phyloP scores from a whole-genome alignment of 1,140 invertebrate genomes.

The Vanessa atalanta region DNA sequence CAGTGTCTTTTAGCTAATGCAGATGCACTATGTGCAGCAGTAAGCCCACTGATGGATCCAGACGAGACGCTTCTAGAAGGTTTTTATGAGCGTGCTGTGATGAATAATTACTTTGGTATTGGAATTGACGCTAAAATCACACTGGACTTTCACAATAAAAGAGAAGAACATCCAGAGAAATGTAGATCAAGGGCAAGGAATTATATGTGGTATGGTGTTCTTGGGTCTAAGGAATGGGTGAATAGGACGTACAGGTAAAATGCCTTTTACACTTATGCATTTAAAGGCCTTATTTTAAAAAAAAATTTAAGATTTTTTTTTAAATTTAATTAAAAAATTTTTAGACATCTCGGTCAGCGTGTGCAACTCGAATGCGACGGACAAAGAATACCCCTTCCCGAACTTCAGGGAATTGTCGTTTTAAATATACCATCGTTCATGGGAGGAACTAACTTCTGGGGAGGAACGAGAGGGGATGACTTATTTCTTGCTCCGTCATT shows the following conservation, averaged over 20 bases:
- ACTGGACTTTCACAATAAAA: slow-evolving; percentile 97
- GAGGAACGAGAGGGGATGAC: slow-evolving; percentile 93
- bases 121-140: slow-evolving; percentile 99
- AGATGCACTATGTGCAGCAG: slow-evolving; percentile 97
- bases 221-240: slow-evolving; percentile 95
- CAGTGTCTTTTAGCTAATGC: slow-evolving; percentile 95
- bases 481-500: slow-evolving; percentile 93
- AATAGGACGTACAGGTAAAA: slow-evolving; percentile 92
- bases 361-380: slow-evolving; percentile 97
- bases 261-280: neutral
- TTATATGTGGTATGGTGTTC: slow-evolving; percentile 98
- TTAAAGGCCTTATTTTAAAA: too few species aligned
- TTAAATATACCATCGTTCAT: slow-evolving; percentile 99
- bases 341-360: slow-evolving; percentile 93
- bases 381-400: slow-evolving; percentile 93
- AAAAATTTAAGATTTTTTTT: too few species aligned
- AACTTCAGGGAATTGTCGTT: slow-evolving; percentile 97
- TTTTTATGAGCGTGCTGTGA: slow-evolving; percentile 96
- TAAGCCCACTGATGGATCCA: slow-evolving; percentile 95
- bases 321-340: slow-evolving; percentile 12
- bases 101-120: slow-evolving; percentile 99
- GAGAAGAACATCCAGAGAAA: slow-evolving; percentile 99
- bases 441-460: slow-evolving; percentile 99
- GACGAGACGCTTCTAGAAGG: slow-evolving; percentile 95
- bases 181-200: slow-evolving; percentile 96